A percentile compares a stretch with the other conserved stretches of the same genome.
Evolutionary conservation across 2,797 vertebrate species (phyloP).

Genomic region (Tenualosa ilisha): DNA sequence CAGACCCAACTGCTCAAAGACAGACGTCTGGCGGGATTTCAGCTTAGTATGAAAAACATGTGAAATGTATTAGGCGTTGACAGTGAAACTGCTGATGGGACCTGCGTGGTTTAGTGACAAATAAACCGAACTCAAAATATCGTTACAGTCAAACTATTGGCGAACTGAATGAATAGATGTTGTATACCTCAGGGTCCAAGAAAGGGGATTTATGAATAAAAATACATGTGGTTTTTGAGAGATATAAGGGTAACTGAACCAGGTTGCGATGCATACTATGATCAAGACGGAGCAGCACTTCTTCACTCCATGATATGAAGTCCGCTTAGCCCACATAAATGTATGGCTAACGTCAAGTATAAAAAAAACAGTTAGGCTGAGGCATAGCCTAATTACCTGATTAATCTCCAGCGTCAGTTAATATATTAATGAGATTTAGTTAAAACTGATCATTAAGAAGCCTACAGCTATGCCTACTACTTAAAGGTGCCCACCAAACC

Average conservation of each 20-base stretch:
- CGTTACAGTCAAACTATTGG: neutral
- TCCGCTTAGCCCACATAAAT: neutral
- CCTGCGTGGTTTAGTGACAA: neutral
- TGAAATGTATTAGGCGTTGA: neutral
- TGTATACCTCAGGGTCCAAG: neutral
- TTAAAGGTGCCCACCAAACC: neutral
- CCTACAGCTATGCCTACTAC: neutral
- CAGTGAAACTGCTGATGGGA: neutral
- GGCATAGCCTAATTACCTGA: neutral
- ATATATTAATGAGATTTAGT: neutral
- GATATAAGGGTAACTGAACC: neutral
- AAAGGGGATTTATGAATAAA: neutral
- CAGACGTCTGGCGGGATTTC: neutral
- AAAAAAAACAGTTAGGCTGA: neutral
- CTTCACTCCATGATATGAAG: neutral
- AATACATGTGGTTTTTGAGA: neutral
- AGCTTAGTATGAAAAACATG: neutral
- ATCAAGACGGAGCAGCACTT: neutral
- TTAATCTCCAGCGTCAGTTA: neutral
- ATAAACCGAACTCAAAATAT: neutral
- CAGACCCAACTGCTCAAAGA: neutral
- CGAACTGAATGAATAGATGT: neutral
- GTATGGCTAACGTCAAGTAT: neutral
- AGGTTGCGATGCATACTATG: neutral
- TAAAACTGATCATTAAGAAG: neutral